Conservation (phyloP, 2,797 vertebrate genomes). For the Acanthiza pusilla region DNA sequence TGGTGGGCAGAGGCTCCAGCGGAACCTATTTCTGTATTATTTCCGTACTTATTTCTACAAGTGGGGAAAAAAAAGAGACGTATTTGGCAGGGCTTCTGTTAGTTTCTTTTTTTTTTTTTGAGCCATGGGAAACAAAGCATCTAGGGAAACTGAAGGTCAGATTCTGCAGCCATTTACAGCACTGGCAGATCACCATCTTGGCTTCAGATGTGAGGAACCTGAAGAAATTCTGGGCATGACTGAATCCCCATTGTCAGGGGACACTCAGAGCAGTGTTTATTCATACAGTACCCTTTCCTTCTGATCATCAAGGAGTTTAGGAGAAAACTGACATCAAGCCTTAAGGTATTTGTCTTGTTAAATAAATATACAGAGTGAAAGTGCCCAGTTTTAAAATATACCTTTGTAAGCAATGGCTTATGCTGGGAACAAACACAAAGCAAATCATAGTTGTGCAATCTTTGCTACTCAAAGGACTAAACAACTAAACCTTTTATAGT, state of each 20-base stretch:
- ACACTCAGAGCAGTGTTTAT: neutral
- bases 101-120: conserved; percentile 5
- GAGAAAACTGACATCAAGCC: conserved; percentile 1
- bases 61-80: rapidly evolving
- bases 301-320: neutral
- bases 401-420: neutral
- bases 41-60: neutral
- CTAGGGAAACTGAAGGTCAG: neutral
- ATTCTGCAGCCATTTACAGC: neutral
- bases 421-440: neutral
- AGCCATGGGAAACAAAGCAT: neutral
- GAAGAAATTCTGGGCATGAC: neutral
- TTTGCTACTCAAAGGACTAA: neutral
- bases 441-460: conserved; percentile 12
- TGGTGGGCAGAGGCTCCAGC: neutral
- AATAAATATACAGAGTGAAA: neutral
- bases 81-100: neutral
- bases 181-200: neutral
- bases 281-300: neutral
- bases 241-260: neutral
- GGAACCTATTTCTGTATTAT: neutral
- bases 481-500: neutral
- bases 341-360: conserved; percentile 28
- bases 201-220: neutral
- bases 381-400: neutral